Percentiles rank a stretch among this genome's conserved stretches.
These are phyloP conservation scores for Callipepla squamata DNA, from an alignment of 2,113 vertebrate genomes.

Conservation along the genomic window DNA sequence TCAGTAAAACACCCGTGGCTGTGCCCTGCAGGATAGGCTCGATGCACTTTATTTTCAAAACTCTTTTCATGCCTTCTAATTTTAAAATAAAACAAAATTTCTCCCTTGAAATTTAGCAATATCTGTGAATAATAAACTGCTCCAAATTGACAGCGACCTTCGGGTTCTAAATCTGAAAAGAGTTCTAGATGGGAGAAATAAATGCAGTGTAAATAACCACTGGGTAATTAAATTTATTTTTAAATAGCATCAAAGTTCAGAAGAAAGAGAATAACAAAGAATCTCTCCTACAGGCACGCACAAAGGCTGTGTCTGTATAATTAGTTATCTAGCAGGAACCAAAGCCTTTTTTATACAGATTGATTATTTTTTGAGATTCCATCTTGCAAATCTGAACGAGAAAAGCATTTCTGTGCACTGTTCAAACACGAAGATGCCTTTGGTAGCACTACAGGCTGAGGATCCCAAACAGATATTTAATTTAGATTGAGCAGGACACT, in stretches of 20 bases:
- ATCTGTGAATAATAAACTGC: constrained; percentile 36
- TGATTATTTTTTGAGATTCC: constrained; percentile 61
- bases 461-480: constrained; percentile 78
- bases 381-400: constrained; percentile 59
- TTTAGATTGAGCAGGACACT: constrained; percentile 77
- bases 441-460: constrained; percentile 70
- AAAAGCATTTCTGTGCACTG: constrained; percentile 61
- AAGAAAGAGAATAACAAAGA: constrained; percentile 49
- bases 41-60: background rate
- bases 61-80: background rate
- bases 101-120: constrained; percentile 16
- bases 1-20: background rate
- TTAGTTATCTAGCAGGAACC: constrained; percentile 55
- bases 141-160: constrained; percentile 41
- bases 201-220: constrained; percentile 51
- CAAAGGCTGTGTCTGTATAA: constrained; percentile 22
- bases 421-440: constrained; percentile 66
- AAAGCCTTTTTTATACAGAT: constrained; percentile 42
- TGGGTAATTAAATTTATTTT: constrained; percentile 33
- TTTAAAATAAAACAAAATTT: constrained; percentile 53
- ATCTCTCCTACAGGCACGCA: background rate
- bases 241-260: constrained; percentile 49
- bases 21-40: background rate
- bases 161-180: constrained; percentile 51
- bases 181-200: constrained; percentile 55